Base-by-base conservation (phyloP, 2,888 invertebrate species). In the Lasioglossum zephyrum region DNA sequence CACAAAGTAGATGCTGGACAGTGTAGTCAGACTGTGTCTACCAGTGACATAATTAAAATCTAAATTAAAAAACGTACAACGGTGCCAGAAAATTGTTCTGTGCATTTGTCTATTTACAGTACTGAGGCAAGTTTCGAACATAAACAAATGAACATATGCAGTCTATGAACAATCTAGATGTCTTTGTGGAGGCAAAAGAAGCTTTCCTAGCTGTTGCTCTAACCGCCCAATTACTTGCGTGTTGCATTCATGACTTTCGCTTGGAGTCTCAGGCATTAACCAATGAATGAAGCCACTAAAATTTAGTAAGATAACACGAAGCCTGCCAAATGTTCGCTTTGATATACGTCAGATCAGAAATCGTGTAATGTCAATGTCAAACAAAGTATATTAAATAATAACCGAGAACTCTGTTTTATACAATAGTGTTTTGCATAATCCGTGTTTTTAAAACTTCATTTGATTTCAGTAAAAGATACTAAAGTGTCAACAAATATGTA, bases 131-230 rank as follows among this genome's bases (percentile, higher is more conserved):
- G 16, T 75, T n/a, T 2, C 63, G 18, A 16, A 5, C n/a, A 53
- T 26, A 31, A 31, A 16, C 44, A 47, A 84, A 13, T 66, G 13
- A 11, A 77, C 39, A 31, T 74, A 4, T 26, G 22, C 39, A 26
- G 4, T 39, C 22, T 74, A 41, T 60, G 66, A 76, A 69, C 70
- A 81, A 86, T 69, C 47, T 83, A 60, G 70, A 79, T 9, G 18
- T 76, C n/a, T 77, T 18, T 70, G 70, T 57, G 69, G 22, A 16
- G 63, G 78, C 78, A 70, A 76, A 26, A 31, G 66, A 87, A 87
- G 86, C 83, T 78, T 60, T 41, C n/a, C 76, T 70, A 72, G 77
- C 73, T 70, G 22, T 70, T 78, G 77, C 76, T 74, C 53, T 57
- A 79, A 77, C 57, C 49, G 80, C 76, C 73, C 63, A 72, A 60